phyloP scores from a whole-genome alignment of 2,888 invertebrate species.

The Rhaphigaster nebulosa region DNA sequence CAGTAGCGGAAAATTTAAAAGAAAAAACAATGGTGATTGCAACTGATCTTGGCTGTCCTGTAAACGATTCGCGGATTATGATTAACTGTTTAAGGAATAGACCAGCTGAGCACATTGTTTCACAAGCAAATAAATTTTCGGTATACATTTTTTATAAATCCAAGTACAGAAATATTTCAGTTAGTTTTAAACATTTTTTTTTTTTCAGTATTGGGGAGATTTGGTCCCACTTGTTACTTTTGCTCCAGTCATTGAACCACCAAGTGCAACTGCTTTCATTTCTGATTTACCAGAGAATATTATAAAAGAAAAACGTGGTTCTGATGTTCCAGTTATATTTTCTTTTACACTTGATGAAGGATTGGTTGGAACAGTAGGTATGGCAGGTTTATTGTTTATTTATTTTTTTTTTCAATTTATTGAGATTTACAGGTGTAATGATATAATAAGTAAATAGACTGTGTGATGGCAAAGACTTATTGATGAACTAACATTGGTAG shows the following conservation, averaged over 20 bases:
- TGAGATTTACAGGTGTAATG: background rate
- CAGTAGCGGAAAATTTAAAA: conserved; percentile 73
- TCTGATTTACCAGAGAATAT: background rate
- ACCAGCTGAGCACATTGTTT: conserved; percentile 74
- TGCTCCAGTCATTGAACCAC: background rate
- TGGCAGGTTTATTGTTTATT: background rate
- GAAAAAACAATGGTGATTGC: conserved; percentile 77
- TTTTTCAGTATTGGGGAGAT: conserved; percentile 17
- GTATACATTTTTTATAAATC: conserved; percentile 68
- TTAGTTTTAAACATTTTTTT: background rate
- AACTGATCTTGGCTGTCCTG: conserved; percentile 76
- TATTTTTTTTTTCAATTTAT: background rate
- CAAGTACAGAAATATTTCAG: background rate
- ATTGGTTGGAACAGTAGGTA: background rate
- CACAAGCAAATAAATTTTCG: conserved; percentile 71
- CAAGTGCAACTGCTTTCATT: conserved; percentile 3
- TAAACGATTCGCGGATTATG: conserved; percentile 71
- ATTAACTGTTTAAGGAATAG: conserved; percentile 77
- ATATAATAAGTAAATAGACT: too few relatives aligned
- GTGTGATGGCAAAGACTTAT: too few relatives aligned
- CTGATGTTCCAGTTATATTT: background rate
- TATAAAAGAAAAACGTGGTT: conserved; percentile 11
- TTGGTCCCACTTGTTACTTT: background rate
- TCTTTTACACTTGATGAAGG: conserved; percentile 1
- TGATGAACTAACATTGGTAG: too few relatives aligned